Evolutionary conservation across 2,888 invertebrate genomes (phyloP).

Genomic region (Erebia ligea): DNA sequence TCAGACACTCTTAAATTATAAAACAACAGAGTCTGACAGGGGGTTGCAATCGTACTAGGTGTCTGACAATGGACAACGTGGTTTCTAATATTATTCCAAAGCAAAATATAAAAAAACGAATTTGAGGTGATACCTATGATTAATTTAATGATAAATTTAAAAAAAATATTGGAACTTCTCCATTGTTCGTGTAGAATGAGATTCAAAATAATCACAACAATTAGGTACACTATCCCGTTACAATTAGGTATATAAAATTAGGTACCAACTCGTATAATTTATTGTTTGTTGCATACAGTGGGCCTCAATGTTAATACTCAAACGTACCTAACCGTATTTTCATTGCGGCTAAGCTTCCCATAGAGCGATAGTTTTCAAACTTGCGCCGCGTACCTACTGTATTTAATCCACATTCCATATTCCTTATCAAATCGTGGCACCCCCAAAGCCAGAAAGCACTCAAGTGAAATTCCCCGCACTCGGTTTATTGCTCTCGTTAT

Average conservation of each 20-base stretch:
- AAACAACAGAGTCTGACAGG: too few relatives aligned
- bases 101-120: too few relatives aligned
- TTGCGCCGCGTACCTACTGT: constrained; percentile 24
- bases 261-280: background rate
- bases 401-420: constrained; percentile 41
- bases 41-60: too few relatives aligned
- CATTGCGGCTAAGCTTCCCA: background rate
- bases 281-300: background rate
- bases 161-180: too few relatives aligned
- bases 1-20: too few relatives aligned
- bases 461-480: constrained; percentile 68
- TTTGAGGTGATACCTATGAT: too few relatives aligned
- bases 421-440: constrained; percentile 48
- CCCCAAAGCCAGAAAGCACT: constrained; percentile 59
- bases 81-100: too few relatives aligned
- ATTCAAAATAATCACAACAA: background rate
- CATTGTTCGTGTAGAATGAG: too few relatives aligned
- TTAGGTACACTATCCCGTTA: background rate
- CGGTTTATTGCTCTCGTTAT: constrained; percentile 77
- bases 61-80: too few relatives aligned
- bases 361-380: background rate
- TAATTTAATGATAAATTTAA: too few relatives aligned
- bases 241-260: background rate
- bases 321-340: background rate
- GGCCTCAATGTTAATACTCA: background rate